Evolutionary conservation across 2,113 vertebrate species (phyloP).

Genomic region (Pionites leucogaster): DNA sequence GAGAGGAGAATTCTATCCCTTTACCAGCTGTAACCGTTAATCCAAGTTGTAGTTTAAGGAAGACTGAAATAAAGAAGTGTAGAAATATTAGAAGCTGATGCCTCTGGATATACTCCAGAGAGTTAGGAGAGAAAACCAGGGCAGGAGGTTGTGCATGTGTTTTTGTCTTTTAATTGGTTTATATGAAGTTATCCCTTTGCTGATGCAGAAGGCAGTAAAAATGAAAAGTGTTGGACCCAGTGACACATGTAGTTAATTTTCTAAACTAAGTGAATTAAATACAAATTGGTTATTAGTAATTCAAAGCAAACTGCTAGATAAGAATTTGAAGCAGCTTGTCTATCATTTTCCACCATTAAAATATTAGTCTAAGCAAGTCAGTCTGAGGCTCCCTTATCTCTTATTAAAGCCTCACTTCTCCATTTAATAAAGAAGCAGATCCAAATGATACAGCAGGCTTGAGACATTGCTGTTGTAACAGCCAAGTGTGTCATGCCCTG

Average conservation of each 20-base stretch:
- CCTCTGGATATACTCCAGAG: neutral
- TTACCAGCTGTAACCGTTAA: neutral
- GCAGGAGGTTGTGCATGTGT: neutral
- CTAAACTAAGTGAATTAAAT: conserved; percentile 35
- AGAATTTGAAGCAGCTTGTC: conserved; percentile 33
- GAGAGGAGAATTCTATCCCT: neutral
- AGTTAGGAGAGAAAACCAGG: neutral
- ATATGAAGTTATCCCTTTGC: neutral
- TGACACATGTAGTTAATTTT: conserved; percentile 26
- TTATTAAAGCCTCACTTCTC: conserved; percentile 16
- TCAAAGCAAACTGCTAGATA: conserved; percentile 27
- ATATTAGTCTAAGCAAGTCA: neutral
- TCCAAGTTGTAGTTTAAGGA: neutral
- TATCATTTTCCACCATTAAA: conserved; percentile 32
- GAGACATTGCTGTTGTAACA: neutral
- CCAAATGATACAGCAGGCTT: neutral
- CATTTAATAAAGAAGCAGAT: conserved; percentile 32
- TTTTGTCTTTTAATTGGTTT: neutral
- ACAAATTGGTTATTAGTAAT: conserved; percentile 59
- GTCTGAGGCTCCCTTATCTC: neutral
- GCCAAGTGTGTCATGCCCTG: neutral
- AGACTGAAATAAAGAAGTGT: neutral
- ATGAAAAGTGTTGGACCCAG: neutral
- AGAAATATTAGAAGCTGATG: neutral
- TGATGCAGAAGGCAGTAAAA: neutral